Percentiles rank a stretch among this genome's conserved stretches.
Conservation (phyloP, 2,888 invertebrate species). For the Agapostemon virescens region DNA sequence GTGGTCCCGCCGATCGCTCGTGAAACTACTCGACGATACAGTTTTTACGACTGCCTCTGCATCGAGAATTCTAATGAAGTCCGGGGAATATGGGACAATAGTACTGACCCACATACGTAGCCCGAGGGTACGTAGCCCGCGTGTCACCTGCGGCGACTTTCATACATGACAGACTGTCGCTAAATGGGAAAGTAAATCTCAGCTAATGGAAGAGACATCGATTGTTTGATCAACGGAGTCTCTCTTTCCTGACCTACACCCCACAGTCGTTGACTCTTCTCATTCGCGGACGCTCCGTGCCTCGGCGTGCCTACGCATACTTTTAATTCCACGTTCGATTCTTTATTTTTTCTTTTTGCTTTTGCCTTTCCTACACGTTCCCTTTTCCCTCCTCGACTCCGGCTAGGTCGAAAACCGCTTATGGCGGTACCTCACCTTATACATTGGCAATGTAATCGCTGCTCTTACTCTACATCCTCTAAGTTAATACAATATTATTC, state of each 20-base stretch:
- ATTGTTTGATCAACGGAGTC: slow-evolving; percentile 77
- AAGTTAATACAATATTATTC: too few species aligned
- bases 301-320: slow-evolving; percentile 57
- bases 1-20: slow-evolving; percentile 9
- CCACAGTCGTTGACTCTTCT: slow-evolving; percentile 77
- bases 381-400: not conserved
- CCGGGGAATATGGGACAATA: slow-evolving; percentile 65
- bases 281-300: slow-evolving; percentile 68
- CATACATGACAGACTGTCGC: slow-evolving; percentile 78
- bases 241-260: slow-evolving; percentile 79
- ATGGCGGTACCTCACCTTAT: not conserved
- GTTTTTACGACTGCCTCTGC: slow-evolving; percentile 17
- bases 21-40: slow-evolving; percentile 15
- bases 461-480: not conserved
- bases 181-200: slow-evolving; percentile 79
- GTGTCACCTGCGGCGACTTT: slow-evolving; percentile 72
- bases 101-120: slow-evolving; percentile 60
- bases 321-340: slow-evolving; percentile 61
- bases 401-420: not conserved
- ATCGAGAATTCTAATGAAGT: slow-evolving; percentile 24
- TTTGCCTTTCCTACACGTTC: not conserved
- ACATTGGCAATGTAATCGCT: not conserved
- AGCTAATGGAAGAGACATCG: slow-evolving; percentile 79
- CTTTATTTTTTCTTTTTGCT: slow-evolving; percentile 23
- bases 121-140: slow-evolving; percentile 54